Conservation (phyloP, 2,888 invertebrate species). For the Tiliacea citrago region DNA sequence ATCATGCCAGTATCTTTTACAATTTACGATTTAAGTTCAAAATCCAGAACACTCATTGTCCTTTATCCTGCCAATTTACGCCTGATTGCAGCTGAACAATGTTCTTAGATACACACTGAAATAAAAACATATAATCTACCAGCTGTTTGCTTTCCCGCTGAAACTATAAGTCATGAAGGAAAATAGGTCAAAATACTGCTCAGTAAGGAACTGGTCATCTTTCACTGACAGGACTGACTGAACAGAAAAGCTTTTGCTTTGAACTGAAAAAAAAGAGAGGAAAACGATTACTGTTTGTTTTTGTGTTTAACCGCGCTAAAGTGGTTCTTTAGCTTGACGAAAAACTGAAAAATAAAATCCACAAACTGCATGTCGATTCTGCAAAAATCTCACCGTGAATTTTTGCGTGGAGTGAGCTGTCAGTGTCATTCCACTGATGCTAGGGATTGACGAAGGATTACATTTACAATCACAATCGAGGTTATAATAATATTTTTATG, state of each 20-base stretch:
- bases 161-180: conserved; percentile 21
- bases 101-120: background rate
- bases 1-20: background rate
- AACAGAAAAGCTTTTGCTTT: conserved; percentile 1
- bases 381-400: no score
- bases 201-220: conserved; percentile 35
- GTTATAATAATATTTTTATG: no score
- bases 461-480: no score
- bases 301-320: background rate
- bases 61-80: background rate
- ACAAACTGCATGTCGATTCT: no score
- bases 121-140: conserved; percentile 3
- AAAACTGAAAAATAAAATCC: background rate
- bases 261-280: no score
- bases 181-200: conserved; percentile 51
- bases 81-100: background rate
- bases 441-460: no score
- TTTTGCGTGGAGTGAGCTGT: no score
- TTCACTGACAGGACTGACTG: conserved; percentile 19
- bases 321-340: background rate
- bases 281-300: no score
- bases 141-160: background rate
- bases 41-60: background rate
- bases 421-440: no score
- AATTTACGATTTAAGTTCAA: background rate